Conservation (phyloP, 2,113 vertebrate genomes). For the Ptilorrhoa leucosticta region DNA sequence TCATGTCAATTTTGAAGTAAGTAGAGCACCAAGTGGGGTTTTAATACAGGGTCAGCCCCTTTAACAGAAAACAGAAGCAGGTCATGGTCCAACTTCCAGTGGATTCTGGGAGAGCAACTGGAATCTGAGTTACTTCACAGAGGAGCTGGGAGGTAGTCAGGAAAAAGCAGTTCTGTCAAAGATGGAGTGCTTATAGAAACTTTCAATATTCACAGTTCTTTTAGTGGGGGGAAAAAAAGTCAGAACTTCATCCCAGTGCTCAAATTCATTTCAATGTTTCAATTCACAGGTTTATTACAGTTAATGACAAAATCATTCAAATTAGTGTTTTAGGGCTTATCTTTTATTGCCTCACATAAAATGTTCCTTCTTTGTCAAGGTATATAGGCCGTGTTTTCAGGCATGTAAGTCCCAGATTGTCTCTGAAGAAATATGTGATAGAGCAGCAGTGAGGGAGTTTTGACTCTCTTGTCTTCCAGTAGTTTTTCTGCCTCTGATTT, state of each 20-base stretch:
- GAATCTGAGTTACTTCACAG: neutral
- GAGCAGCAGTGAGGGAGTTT: neutral
- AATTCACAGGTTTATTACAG: neutral
- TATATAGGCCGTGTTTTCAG: neutral
- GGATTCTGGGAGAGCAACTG: neutral
- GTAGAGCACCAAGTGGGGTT: neutral
- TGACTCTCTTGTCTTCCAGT: neutral
- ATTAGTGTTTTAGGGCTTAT: neutral
- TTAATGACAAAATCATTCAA: neutral
- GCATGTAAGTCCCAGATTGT: neutral
- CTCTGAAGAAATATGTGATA: neutral
- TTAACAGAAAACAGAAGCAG: neutral
- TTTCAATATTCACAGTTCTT: neutral
- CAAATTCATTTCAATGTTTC: neutral
- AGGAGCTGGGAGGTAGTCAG: neutral
- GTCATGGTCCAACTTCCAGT: neutral
- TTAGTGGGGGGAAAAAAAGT: neutral
- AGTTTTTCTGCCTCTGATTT: neutral
- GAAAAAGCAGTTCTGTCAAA: neutral
- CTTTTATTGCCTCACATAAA: neutral
- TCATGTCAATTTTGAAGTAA: conserved; percentile 92
- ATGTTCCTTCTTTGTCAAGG: neutral
- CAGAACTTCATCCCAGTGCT: neutral
- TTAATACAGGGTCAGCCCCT: neutral
- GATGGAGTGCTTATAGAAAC: neutral